phyloP scores from a whole-genome alignment of 2,888 invertebrate species.

The Hydrotaea diabolus region DNA sequence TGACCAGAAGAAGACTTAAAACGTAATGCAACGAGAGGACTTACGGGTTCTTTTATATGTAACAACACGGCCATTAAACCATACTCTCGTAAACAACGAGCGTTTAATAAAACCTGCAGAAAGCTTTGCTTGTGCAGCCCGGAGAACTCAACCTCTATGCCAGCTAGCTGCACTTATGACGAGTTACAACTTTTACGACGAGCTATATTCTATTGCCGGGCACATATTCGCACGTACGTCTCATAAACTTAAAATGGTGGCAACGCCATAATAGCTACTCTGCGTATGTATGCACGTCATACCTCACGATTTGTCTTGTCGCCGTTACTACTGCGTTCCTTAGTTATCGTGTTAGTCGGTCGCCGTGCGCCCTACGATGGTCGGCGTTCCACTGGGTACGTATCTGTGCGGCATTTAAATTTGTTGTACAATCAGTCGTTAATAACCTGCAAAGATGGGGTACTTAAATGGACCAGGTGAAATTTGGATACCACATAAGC shows the following conservation, averaged over 20 bases:
- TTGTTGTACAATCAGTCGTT: too few species aligned
- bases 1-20: conserved; percentile 43
- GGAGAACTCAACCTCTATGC: neutral
- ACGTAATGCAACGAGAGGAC: conserved; percentile 23
- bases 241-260: conserved; percentile 20
- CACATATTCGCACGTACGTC: conserved; percentile 10
- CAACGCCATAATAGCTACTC: neutral
- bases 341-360: neutral
- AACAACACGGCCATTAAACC: neutral
- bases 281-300: conserved; percentile 16
- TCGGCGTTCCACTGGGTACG: too few species aligned
- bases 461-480: too few species aligned
- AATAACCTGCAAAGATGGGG: too few species aligned
- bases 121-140: neutral
- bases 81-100: conserved; percentile 18
- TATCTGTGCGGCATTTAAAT: too few species aligned
- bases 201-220: neutral
- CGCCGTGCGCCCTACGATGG: neutral
- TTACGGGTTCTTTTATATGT: conserved; percentile 4
- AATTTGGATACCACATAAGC: too few species aligned
- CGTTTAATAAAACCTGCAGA: conserved; percentile 6
- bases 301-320: conserved; percentile 36
- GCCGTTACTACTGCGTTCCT: conserved; percentile 48
- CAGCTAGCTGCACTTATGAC: neutral
- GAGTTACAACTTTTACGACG: conserved; percentile 1